Base-by-base conservation (phyloP, 1,140 invertebrate genomes). In the Trypoxylus dichotomus region DNA sequence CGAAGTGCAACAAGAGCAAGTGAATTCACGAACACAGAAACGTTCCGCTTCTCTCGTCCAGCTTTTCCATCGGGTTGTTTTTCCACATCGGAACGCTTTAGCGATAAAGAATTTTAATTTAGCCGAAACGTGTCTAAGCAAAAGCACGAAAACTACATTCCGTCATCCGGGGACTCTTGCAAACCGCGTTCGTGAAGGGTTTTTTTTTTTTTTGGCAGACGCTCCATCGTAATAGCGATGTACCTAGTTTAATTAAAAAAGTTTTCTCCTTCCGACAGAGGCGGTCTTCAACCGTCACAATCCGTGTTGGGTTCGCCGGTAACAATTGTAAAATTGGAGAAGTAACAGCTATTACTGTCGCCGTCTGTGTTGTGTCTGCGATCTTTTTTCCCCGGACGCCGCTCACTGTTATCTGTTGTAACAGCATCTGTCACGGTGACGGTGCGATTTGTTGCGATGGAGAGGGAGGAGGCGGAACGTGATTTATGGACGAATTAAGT, bases 401-500 rank as follows among this genome's bases (percentile, higher is more conserved):
- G n/a, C 24, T 15, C 24, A 68, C 60, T 68, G 32, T 37, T 68
- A 68, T 68, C 60, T 68, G 60, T 68, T 68, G 60, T 29, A 29
- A 68, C 19, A 29, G 60, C 60, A 68, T 68, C 60, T 68, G 60
- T 68, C 60, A 68, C 60, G 21, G 60, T 68, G 60, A 68, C 60
- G 60, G 19, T 29, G 60, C 27, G 27, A 68, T 68, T 68, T 68
- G 60, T 68, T 68, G 60, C 24, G 21, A 7, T 27, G 10, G 32
- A 37, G 2, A 37, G 32, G 7, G 32, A 32, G 2, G 27, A 2
- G 27, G 60, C 60, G 13, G 60, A 29, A 68, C 27, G 24, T 68
- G 60, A 68, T 68, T 68, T 68, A 68, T 68, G 60, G 60, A 27
- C 25, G 47, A 19, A 54, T 54, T 68, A 25, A 29, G 60, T 27